Conservation (phyloP, 1,140 invertebrate species). For the Harlomillsia oculata region DNA sequence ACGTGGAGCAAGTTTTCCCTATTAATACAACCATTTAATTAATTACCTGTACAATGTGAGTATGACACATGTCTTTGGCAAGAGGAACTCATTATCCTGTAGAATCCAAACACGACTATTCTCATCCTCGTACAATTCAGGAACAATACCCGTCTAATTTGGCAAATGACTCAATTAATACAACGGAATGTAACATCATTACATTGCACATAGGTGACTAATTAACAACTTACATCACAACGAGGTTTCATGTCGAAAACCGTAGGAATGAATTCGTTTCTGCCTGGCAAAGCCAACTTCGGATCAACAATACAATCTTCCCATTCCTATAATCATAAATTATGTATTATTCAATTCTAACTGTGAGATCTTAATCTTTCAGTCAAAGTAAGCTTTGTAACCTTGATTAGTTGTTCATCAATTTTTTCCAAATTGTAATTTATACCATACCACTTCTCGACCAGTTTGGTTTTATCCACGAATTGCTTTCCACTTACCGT, state of each 20-base stretch:
- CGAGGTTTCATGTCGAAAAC: conserved; percentile 65
- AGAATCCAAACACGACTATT: too few relatives aligned
- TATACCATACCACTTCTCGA: conserved; percentile 75
- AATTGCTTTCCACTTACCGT: conserved; percentile 62
- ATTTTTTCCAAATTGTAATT: conserved; percentile 13
- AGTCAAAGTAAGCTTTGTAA: neutral
- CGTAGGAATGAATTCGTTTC: conserved; percentile 86
- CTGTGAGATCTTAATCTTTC: neutral
- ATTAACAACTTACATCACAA: conserved; percentile 53
- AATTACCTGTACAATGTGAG: conserved; percentile 73
- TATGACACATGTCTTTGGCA: conserved; percentile 76
- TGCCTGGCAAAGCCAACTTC: conserved; percentile 62
- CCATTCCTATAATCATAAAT: too few relatives aligned
- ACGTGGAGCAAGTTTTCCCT: too few relatives aligned
- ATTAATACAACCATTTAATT: too few relatives aligned
- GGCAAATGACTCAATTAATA: too few relatives aligned
- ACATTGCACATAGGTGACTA: too few relatives aligned
- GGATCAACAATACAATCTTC: neutral
- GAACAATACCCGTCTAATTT: conserved; percentile 51
- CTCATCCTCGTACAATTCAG: too few relatives aligned
- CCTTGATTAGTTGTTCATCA: conserved; percentile 3
- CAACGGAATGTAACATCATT: too few relatives aligned
- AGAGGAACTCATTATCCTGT: conserved; percentile 80
- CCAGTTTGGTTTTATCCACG: conserved; percentile 49
- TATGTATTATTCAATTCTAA: too few relatives aligned